Evolutionary conservation across 92 coral and sea anemone genomes (phyloP), one percentile per base, ranked within the genome.

Genomic region (Palythoa grandis): DNA sequence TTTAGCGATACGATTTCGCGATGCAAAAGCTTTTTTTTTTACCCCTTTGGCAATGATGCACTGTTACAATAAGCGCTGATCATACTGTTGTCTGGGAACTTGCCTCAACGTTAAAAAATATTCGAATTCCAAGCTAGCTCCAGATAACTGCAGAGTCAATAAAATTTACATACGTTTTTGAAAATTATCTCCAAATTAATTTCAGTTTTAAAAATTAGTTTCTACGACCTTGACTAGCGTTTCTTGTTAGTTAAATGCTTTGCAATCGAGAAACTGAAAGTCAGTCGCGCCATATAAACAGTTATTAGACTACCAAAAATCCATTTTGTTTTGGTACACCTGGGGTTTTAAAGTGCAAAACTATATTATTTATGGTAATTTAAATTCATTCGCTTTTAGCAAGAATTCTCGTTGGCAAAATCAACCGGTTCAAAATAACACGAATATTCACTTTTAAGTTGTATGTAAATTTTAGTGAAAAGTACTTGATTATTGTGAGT

Each of bases 381-480:
- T 52, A 60, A 23, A 63, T 80, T 67, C 43, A 48, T 52, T 66
- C 60, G 52, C 40, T 66, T 24, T 80, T 66, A n/a, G 57, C 74
- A 40, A 66, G 58, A 65, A 80, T 47, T 79, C 58, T 67, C 47
- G 65, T 80, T 80, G 52, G 72, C 67, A 82, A 88, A 93, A 56
- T 90, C 88, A 54, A 71, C 73, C 54, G 57, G 78, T 60, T 52
- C 29, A 35, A 69, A 77, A 78, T 69, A 91, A 83, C 77, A 82
- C 70, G 83, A 72, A 56, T 57, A 82, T 76, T 50, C 56, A 69
- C 58, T 77, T 35, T 25, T 69, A 69, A 69, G 74, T 69, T 88
- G 83, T 94, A 92, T 94, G 95, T 86, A 94, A 92, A 92, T 92
- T 90, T 84, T 75, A 2, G 86, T 16, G 16, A 58, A 86, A 85